phyloP scores from a whole-genome alignment of 2,797 vertebrate species.

The Balearica regulorum region DNA sequence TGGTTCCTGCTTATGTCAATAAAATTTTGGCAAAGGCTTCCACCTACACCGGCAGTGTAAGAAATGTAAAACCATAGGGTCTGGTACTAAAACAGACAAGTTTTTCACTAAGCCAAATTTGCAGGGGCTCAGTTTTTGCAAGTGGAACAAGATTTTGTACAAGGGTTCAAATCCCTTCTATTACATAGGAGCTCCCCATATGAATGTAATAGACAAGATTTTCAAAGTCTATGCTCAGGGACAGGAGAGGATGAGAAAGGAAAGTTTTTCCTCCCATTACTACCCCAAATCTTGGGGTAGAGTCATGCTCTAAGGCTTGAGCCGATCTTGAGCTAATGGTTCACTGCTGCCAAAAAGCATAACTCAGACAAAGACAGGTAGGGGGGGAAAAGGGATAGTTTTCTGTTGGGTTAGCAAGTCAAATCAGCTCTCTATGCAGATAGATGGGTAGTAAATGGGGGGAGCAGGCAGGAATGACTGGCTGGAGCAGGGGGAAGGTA shows the following conservation, averaged over 20 bases:
- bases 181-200: neutral
- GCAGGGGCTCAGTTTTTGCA: neutral
- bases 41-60: neutral
- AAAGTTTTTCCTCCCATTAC: neutral
- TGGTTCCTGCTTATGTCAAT: neutral
- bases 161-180: neutral
- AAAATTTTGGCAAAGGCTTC: neutral
- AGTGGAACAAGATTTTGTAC: neutral
- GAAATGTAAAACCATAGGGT: neutral
- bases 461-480: neutral
- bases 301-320: neutral
- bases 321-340: neutral
- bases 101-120: neutral
- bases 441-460: neutral
- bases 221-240: neutral
- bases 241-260: neutral
- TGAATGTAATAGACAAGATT: neutral
- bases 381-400: fast-evolving
- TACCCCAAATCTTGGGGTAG: neutral
- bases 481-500: neutral
- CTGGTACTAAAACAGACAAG: neutral
- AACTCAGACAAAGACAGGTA: neutral
- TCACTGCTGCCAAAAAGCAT: neutral
- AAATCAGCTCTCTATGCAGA: neutral
- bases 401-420: neutral